phyloP scores from a whole-genome alignment of 2,797 vertebrate species.

The Rousettus madagascariensis region DNA sequence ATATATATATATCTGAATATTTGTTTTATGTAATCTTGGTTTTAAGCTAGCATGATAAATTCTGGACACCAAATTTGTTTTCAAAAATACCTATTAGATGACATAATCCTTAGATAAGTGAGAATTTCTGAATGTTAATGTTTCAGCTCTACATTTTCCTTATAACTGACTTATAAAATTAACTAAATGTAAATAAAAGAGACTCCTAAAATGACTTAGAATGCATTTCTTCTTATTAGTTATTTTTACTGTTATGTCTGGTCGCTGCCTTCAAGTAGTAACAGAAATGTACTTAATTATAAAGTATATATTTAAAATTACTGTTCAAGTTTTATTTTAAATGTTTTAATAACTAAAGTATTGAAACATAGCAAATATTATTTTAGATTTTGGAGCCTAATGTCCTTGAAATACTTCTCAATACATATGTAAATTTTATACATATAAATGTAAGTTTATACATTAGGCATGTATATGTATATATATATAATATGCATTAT shows the following conservation, averaged over 20 bases:
- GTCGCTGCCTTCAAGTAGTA: neutral
- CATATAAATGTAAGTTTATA: neutral
- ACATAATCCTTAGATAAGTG: neutral
- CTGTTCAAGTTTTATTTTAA: neutral
- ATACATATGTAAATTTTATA: neutral
- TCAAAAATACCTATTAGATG: neutral
- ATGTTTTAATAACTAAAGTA: neutral
- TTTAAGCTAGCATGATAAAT: neutral
- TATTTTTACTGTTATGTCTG: neutral
- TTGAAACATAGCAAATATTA: neutral
- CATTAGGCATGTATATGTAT: neutral
- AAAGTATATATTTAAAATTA: neutral
- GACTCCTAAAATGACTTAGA: neutral
- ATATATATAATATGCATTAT: neutral
- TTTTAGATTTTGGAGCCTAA: neutral
- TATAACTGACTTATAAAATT: neutral
- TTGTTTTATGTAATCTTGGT: neutral
- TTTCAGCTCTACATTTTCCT: neutral
- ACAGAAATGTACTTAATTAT: neutral
- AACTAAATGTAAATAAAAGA: neutral
- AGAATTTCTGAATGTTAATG: conserved; percentile 21
- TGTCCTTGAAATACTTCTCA: neutral
- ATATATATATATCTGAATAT: neutral
- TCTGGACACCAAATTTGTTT: neutral
- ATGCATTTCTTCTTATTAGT: neutral